Percentiles rank a stretch among this genome's conserved stretches.
Evolutionary conservation across 2,888 invertebrate genomes (phyloP).

Genomic region (Xylota segnis): DNA sequence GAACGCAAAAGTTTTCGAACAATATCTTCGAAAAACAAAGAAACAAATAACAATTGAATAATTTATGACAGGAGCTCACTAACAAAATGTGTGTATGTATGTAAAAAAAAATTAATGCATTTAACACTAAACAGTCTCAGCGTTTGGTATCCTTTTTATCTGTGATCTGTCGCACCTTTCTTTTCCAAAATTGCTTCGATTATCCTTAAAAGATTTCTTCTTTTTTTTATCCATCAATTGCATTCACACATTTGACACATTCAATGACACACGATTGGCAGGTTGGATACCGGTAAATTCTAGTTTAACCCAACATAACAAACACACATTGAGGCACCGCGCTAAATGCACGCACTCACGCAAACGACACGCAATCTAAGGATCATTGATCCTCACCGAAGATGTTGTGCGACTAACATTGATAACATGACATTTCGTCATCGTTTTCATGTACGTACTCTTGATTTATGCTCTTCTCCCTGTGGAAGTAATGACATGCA

Average conservation of each 20-base stretch:
- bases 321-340: conserved; percentile 43
- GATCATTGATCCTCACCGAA: conserved; percentile 75
- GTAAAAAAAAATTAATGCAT: too few relatives aligned
- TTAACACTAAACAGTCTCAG: neutral
- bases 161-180: conserved; percentile 38
- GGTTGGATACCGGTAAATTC: conserved; percentile 60
- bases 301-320: conserved; percentile 66
- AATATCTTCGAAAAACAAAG: neutral
- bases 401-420: conserved; percentile 55
- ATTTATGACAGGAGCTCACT: conserved; percentile 25
- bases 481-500: conserved; percentile 37
- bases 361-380: conserved; percentile 73
- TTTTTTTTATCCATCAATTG: conserved; percentile 19
- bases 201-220: conserved; percentile 26
- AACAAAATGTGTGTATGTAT: neutral
- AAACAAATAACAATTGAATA: neutral
- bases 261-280: conserved; percentile 28
- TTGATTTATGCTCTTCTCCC: conserved; percentile 12
- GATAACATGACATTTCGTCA: conserved; percentile 61
- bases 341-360: conserved; percentile 76
- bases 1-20: neutral
- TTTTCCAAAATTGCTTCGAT: conserved; percentile 6
- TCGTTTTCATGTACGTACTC: conserved; percentile 27
- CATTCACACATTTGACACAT: conserved; percentile 32
- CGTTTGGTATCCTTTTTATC: conserved; percentile 22